Evolutionary conservation across 2,113 vertebrate species (phyloP), one percentile per base, ranked within the genome.

Genomic region (Acinonyx jubatus): DNA sequence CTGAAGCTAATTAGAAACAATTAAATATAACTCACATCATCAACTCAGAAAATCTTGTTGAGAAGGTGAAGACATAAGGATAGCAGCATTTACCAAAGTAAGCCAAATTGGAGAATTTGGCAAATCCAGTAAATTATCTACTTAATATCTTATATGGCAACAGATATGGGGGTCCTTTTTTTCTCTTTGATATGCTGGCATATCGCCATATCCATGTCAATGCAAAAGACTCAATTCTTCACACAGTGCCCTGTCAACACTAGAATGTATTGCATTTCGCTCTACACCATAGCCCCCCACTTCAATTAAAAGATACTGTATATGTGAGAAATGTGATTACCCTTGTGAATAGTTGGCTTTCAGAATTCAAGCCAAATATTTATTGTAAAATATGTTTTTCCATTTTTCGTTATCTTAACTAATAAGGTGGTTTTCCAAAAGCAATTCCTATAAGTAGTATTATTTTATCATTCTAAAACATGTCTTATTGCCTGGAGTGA

Each of bases 281-380:
- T 55, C 12, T 57, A 66, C 50, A 92, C 48, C 9, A 88, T 7
- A 36, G 14, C 9, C 79, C 6, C 12, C 18, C 9, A 81, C 29
- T 90, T 96, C 66, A 81, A 38, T 45, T 50, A 81, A 95, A 89
- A 80, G 18, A 84, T 90, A 84, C 7, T 83, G 27, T 83, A 14
- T n/a, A 45, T 21, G 6, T 12, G 91, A 94, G 88, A 91, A 97
- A 86, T 38, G 45, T 82, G 71, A 83, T 96, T 73, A 90, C 55
- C 25, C 36, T 76, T 87, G 78, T 61, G 80, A 87, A 81, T 69
- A 92, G 48, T 18, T 41, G 27, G 27, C 74, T 92, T 98, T 78
- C 73, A 96, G 71, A 94, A 96, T 92, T 63, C 50, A 89, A 38
- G 74, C 90, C 96, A 97, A 96, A 91, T 92, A 94, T 96, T 96